Conservation (phyloP, 2,797 vertebrate species). For the Anas georgica region DNA sequence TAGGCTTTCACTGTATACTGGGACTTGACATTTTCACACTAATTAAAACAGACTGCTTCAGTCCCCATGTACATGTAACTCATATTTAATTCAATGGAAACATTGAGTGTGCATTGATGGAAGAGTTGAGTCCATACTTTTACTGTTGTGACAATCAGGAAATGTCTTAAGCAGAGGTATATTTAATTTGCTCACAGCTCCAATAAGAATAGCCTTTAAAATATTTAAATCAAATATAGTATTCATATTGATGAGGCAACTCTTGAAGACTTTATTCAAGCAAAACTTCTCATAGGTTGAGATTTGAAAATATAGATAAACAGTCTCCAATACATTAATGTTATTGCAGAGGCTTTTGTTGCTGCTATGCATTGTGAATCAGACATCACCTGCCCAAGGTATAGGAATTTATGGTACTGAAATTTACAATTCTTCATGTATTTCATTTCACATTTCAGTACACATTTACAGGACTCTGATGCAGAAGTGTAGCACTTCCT, state of each 20-base stretch:
- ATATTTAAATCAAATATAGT: neutral
- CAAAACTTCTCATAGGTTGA: neutral
- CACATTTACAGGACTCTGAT: neutral
- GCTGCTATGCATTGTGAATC: neutral
- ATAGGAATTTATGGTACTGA: neutral
- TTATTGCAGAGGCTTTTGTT: neutral
- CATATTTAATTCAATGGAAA: conserved; percentile 70
- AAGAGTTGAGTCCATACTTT: neutral
- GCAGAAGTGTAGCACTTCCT: neutral
- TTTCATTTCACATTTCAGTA: neutral
- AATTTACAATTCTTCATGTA: neutral
- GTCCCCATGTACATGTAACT: conserved; percentile 57
- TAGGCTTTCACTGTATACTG: conserved; percentile 32
- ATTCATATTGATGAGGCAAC: neutral
- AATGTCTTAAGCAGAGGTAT: neutral
- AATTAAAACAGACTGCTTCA: conserved; percentile 54
- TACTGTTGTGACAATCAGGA: neutral
- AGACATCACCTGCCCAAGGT: neutral
- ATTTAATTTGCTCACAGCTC: neutral
- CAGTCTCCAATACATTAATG: neutral
- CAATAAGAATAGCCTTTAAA: neutral
- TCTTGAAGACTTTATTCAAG: neutral
- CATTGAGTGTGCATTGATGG: neutral
- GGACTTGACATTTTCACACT: conserved; percentile 64
- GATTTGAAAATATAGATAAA: neutral